These are phyloP conservation scores for Gadopsis bispinosus DNA, from an alignment of 2,797 vertebrate species.

Conservation along the genomic window DNA sequence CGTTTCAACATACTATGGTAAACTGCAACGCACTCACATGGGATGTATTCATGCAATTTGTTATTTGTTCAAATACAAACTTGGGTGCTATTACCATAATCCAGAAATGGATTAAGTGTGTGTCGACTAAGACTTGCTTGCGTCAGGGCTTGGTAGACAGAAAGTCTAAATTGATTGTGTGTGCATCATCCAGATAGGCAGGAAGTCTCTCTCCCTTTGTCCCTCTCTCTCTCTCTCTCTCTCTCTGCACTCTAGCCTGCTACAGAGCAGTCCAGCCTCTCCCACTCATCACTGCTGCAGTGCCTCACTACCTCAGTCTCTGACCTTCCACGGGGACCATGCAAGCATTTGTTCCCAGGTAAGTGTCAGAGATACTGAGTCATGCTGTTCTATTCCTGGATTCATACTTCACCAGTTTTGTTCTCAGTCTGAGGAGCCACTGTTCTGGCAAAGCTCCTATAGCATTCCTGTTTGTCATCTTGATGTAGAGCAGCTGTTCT, in stretches of 20 bases:
- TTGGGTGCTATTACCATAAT: not conserved
- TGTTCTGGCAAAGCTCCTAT: constrained; percentile 22
- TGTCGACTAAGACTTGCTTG: constrained; percentile 30
- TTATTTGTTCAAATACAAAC: not conserved
- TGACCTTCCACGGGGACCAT: constrained; percentile 83
- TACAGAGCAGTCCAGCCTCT: constrained; percentile 61
- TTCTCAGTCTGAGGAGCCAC: constrained; percentile 10
- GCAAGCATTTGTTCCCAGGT: constrained; percentile 85
- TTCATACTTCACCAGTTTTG: constrained; percentile 27
- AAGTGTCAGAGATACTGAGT: constrained; percentile 61
- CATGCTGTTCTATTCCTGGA: constrained; percentile 31
- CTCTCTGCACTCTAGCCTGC: constrained; percentile 29
- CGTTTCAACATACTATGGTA: not conserved
- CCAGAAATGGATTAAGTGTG: constrained; percentile 9
- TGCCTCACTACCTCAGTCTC: constrained; percentile 55
- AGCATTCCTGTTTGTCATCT: constrained; percentile 30
- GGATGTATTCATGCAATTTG: not conserved
- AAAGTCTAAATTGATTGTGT: constrained; percentile 58
- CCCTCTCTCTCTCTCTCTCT: constrained; percentile 23
- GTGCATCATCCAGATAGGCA: constrained; percentile 62
- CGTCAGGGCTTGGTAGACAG: constrained; percentile 53
- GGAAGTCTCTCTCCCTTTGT: constrained; percentile 47
- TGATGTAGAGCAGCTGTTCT: constrained; percentile 24
- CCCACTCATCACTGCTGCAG: constrained; percentile 74
- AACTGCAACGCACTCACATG: not conserved